Percentiles rank a stretch among this genome's conserved stretches.
phyloP scores from a whole-genome alignment of 2,113 vertebrate species.

The Psittacus erithacus region DNA sequence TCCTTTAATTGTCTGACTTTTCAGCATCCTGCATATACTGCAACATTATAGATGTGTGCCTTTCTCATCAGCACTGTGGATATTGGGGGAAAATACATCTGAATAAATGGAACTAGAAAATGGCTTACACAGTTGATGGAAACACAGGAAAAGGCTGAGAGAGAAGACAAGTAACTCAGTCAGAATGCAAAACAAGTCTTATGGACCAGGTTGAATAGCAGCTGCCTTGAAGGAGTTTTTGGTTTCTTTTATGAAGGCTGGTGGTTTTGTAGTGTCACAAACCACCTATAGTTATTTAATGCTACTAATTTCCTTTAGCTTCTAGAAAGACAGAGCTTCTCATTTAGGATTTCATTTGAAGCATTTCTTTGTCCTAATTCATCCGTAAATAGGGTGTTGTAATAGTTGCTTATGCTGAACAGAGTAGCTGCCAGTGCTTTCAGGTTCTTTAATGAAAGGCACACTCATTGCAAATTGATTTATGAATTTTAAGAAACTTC shows the following conservation, averaged over 20 bases:
- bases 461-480: conserved; percentile 29
- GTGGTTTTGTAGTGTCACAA: conserved; percentile 26
- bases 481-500: conserved; percentile 49
- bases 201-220: not conserved
- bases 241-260: not conserved
- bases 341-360: not conserved
- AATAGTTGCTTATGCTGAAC: not conserved
- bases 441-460: conserved; percentile 43
- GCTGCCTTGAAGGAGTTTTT: not conserved
- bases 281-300: conserved; percentile 52
- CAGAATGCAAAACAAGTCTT: not conserved
- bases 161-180: not conserved
- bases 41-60: not conserved
- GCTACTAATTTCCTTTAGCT: conserved; percentile 56
- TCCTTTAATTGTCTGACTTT: conserved; percentile 10
- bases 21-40: not conserved
- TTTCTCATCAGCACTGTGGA: not conserved
- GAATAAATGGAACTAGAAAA: not conserved
- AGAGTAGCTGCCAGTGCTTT: not conserved
- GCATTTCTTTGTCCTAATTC: conserved; percentile 44
- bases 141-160: not conserved
- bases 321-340: conserved; percentile 31
- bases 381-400: conserved; percentile 10
- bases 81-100: not conserved
- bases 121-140: not conserved